These are phyloP conservation scores for Austrolebias charrua DNA, from an alignment of 2,797 vertebrate genomes.

Conservation along the genomic window DNA sequence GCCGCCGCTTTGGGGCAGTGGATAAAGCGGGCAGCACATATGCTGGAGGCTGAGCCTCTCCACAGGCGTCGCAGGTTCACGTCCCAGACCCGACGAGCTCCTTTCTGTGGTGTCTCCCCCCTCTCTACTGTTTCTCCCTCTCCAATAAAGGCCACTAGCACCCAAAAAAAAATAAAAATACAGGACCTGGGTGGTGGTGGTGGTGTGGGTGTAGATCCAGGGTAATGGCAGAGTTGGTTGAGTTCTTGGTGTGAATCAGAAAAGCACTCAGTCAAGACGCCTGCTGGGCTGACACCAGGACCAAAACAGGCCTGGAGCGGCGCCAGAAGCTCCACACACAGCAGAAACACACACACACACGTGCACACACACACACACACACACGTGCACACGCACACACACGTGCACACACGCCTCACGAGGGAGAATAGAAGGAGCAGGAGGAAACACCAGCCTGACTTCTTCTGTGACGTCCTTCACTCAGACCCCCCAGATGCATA, in stretches of 20 bases:
- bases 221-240: slow-evolving; percentile 50
- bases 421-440: slow-evolving; percentile 28
- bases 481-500: slow-evolving; percentile 45
- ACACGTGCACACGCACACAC: slow-evolving; percentile 43
- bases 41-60: no score
- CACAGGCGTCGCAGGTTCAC: no score
- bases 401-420: slow-evolving; percentile 11
- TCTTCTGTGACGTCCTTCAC: slow-evolving; percentile 31
- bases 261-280: slow-evolving; percentile 72
- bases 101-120: no score
- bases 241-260: no score
- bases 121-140: no score
- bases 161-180: no score
- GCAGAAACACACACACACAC: slow-evolving; percentile 35
- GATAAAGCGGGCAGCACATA: no score
- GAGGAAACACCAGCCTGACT: slow-evolving; percentile 41
- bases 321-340: slow-evolving; percentile 50
- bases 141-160: no score
- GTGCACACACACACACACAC: slow-evolving; percentile 36
- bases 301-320: slow-evolving; percentile 62
- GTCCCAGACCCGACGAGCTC: no score
- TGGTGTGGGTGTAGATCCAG: slow-evolving; percentile 16
- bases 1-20: no score
- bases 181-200: slow-evolving; percentile 15
- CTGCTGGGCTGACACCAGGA: slow-evolving; percentile 77